These are phyloP conservation scores for Botia almorhae DNA, from an alignment of 2,797 vertebrate genomes.

Conservation along the genomic window DNA sequence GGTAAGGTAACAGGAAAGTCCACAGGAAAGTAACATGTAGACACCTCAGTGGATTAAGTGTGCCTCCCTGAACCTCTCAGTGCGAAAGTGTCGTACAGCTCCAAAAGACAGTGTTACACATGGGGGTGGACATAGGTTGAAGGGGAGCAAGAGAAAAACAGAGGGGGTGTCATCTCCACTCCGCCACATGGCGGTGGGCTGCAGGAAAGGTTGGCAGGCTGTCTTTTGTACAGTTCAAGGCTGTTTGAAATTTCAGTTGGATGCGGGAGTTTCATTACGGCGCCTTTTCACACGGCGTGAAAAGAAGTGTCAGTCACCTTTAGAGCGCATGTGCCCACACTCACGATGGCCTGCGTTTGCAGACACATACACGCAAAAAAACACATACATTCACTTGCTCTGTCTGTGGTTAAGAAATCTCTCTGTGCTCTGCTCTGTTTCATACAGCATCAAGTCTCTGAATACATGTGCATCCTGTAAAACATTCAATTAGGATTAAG, in stretches of 20 bases:
- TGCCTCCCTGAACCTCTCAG: constrained; percentile 67
- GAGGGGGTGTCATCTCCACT: constrained; percentile 22
- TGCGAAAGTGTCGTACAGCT: constrained; percentile 58
- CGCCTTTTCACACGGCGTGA: constrained; percentile 52
- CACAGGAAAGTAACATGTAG: constrained; percentile 56
- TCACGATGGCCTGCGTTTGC: constrained; percentile 15
- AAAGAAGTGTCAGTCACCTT: constrained; percentile 60
- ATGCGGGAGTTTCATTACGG: constrained; percentile 69
- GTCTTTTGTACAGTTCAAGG: constrained; percentile 70
- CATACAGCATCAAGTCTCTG: neutral
- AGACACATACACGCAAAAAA: constrained; percentile 20
- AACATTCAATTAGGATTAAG: constrained; percentile 17
- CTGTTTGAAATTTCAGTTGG: constrained; percentile 64
- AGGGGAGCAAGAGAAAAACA: constrained; percentile 52
- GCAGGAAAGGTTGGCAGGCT: constrained; percentile 59
- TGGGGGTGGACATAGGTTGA: constrained; percentile 27
- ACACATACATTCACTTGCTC: constrained; percentile 22
- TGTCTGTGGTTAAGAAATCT: constrained; percentile 32
- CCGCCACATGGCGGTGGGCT: constrained; percentile 55
- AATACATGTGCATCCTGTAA: neutral
- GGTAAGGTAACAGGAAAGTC: too few species aligned
- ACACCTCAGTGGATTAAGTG: constrained; percentile 70
- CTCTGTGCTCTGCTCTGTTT: neutral
- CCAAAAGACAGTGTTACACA: constrained; percentile 60
- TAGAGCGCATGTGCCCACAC: constrained; percentile 45